Evolutionary conservation across 2,113 vertebrate genomes (phyloP).

Genomic region (Pelecanus crispus): DNA sequence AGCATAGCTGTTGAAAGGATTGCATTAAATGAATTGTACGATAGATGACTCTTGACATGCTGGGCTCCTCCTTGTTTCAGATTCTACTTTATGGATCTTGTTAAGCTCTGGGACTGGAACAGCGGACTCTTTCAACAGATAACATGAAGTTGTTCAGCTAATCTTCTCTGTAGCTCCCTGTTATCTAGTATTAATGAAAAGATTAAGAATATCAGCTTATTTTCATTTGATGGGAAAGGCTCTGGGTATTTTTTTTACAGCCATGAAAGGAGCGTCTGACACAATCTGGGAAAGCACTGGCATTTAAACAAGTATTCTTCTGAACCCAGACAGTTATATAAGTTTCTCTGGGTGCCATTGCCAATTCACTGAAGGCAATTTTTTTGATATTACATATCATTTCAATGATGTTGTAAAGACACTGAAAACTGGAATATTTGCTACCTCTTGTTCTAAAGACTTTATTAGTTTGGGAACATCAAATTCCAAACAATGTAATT

Average conservation of each 20-base stretch:
- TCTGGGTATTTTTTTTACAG: background rate
- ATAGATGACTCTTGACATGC: constrained; percentile 42
- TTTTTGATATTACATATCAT: background rate
- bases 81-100: constrained; percentile 33
- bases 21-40: constrained; percentile 26
- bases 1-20: constrained; percentile 27
- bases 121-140: constrained; percentile 31
- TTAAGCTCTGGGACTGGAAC: constrained; percentile 39
- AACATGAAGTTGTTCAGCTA: background rate
- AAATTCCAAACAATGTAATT: background rate
- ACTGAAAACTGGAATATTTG: background rate
- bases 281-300: constrained; percentile 53
- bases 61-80: constrained; percentile 25
- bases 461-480: background rate
- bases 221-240: constrained; percentile 41
- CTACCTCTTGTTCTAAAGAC: background rate
- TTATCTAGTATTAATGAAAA: constrained; percentile 44
- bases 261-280: constrained; percentile 49
- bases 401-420: background rate
- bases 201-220: constrained; percentile 48
- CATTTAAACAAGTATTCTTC: constrained; percentile 53
- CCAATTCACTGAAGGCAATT: constrained; percentile 11
- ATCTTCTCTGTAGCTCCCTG: constrained; percentile 26
- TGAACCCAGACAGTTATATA: constrained; percentile 48
- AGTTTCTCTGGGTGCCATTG: constrained; percentile 24